Evolutionary conservation across 2,797 vertebrate species (phyloP).

Genomic region (Danio tinwini): DNA sequence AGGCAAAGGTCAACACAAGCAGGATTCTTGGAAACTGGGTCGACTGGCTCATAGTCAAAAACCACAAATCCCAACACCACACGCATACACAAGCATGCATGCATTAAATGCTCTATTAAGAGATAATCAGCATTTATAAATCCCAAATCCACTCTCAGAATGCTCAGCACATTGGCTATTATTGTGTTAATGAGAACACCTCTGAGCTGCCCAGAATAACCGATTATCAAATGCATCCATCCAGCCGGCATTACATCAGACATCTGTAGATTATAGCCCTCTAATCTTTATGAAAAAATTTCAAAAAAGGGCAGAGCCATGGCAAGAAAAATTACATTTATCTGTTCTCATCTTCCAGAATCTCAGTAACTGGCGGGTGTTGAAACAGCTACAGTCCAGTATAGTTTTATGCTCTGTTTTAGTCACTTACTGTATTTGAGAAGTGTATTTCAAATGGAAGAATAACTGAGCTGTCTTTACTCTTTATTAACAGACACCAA

Average conservation of each 20-base stretch:
- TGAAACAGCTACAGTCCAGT: conserved; percentile 44
- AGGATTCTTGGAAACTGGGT: conserved; percentile 12
- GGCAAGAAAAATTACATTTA: conserved; percentile 46
- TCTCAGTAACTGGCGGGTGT: conserved; percentile 44
- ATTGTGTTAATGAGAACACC: conserved; percentile 29
- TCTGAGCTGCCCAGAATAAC: conserved; percentile 11
- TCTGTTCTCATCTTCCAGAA: conserved; percentile 35
- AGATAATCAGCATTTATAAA: conserved; percentile 31
- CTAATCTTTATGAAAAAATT: conserved; percentile 45
- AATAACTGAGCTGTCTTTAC: conserved; percentile 17
- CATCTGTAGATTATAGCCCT: conserved; percentile 40
- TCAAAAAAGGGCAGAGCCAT: conserved; percentile 18
- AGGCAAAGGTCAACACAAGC: conserved; percentile 14
- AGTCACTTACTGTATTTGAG: conserved; percentile 32
- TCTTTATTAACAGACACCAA: neutral
- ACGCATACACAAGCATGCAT: neutral
- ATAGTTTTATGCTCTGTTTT: conserved; percentile 39
- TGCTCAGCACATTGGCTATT: conserved; percentile 10
- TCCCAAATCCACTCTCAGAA: conserved; percentile 16
- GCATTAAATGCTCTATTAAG: neutral
- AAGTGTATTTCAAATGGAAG: conserved; percentile 36
- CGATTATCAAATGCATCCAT: conserved; percentile 20
- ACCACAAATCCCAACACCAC: neutral
- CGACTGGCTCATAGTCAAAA: neutral
- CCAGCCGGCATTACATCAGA: conserved; percentile 32